phyloP scores from a whole-genome alignment of 37 sponge, comb jelly and placozoan species.

The Oscarella lobularis region DNA sequence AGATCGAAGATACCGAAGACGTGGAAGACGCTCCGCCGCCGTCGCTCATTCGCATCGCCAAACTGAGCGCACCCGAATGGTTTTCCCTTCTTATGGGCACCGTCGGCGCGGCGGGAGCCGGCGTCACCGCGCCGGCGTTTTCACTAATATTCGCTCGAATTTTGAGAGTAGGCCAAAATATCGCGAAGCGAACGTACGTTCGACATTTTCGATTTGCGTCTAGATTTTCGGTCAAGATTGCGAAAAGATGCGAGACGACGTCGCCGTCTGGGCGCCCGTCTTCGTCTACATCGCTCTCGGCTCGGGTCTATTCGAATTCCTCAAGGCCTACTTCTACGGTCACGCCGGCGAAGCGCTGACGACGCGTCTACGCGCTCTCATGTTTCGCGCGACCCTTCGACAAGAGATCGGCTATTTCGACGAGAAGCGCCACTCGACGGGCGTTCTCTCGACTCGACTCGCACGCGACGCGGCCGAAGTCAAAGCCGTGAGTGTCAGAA shows the following conservation, averaged over 20 bases:
- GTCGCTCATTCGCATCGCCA: not conserved
- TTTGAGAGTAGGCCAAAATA: constrained; percentile 10
- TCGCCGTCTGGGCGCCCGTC: not conserved
- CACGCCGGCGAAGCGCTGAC: not conserved
- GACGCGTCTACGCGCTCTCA: not conserved
- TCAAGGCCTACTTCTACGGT: not conserved
- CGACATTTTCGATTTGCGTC: too few relatives aligned
- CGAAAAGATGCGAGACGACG: not conserved
- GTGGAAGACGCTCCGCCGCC: too few relatives aligned
- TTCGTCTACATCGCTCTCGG: not conserved
- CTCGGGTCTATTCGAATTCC: not conserved
- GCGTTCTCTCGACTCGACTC: not conserved
- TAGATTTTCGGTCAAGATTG: not conserved
- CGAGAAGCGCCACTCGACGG: not conserved
- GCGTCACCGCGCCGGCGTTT: constrained; percentile 19
- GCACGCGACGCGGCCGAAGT: not conserved
- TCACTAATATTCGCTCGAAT: constrained; percentile 12
- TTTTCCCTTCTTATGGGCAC: constrained; percentile 7
- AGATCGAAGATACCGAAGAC: too few relatives aligned
- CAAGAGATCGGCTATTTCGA: not conserved
- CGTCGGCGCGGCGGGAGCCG: constrained; percentile 17
- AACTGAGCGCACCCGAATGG: not conserved
- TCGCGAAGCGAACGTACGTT: too few relatives aligned
- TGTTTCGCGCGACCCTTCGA: not conserved
- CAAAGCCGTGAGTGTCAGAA: not conserved